Conservation (phyloP, 2,888 invertebrate genomes). For the Esperia sulphurella region DNA sequence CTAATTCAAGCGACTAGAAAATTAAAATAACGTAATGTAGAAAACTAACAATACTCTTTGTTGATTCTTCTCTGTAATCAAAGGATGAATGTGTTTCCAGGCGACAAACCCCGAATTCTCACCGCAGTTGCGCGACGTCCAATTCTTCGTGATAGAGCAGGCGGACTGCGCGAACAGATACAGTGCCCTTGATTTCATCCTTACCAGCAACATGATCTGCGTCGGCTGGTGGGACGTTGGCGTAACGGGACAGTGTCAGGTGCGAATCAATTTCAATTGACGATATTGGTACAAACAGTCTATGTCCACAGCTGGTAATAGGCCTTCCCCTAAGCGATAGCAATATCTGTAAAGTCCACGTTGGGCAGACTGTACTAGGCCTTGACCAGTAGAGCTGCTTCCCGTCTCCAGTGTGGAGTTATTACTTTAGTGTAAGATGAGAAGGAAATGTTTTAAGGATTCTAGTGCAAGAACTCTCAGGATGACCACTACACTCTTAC, state of each 20-base stretch:
- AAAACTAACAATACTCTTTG: no score
- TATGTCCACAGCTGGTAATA: background rate
- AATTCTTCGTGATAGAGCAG: conserved; percentile 45
- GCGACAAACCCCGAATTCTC: background rate
- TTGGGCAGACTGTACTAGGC: no score
- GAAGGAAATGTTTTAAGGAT: no score
- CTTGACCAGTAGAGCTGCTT: no score
- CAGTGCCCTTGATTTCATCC: conserved; percentile 25
- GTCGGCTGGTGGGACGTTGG: conserved; percentile 56
- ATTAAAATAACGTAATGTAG: no score
- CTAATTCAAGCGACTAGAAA: no score
- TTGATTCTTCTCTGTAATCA: no score
- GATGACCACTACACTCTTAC: no score
- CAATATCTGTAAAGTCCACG: no score
- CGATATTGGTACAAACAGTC: background rate
- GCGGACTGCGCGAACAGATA: conserved; percentile 45
- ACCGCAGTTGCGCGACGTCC: conserved; percentile 40
- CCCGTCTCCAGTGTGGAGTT: no score
- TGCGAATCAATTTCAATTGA: conserved; percentile 13
- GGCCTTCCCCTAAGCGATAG: background rate
- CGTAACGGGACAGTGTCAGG: conserved; percentile 45
- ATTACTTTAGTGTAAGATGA: no score
- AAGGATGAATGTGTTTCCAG: conserved; percentile 9
- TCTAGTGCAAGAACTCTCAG: no score
- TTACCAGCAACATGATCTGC: conserved; percentile 51